Conservation (phyloP, 2,113 vertebrate species). For the Oxyruncus cristatus region DNA sequence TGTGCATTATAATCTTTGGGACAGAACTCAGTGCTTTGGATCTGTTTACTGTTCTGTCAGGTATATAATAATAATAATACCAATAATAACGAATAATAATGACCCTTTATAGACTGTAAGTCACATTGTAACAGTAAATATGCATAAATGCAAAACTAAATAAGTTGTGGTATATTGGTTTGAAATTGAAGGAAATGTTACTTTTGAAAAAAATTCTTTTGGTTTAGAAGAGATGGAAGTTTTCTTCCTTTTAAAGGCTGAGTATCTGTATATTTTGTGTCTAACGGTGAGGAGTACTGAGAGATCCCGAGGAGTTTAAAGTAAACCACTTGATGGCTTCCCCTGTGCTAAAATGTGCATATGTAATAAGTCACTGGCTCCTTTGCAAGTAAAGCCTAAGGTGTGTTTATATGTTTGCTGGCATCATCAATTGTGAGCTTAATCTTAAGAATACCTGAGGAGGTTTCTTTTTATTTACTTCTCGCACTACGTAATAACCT, state of each 20-base stretch:
- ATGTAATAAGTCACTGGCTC: neutral
- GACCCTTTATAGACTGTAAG: neutral
- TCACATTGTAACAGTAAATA: neutral
- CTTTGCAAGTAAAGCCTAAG: neutral
- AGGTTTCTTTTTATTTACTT: constrained; percentile 16
- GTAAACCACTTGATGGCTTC: neutral
- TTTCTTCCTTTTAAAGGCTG: neutral
- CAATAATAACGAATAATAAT: neutral
- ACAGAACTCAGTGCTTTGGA: neutral
- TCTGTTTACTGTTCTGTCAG: neutral
- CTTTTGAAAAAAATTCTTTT: neutral
- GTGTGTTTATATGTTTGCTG: neutral
- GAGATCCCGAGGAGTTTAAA: neutral
- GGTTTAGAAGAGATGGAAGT: neutral
- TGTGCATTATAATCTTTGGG: neutral
- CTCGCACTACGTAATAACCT: neutral
- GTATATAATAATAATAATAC: too few species aligned
- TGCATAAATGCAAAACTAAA: neutral
- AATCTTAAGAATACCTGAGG: neutral
- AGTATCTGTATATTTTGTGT: neutral
- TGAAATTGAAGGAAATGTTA: neutral
- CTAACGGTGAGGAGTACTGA: neutral
- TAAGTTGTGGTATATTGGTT: neutral
- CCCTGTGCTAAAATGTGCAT: neutral
- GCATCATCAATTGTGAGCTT: neutral